Evolutionary conservation across 2,797 vertebrate genomes (phyloP), one percentile per base, ranked within the genome.

Genomic region (Microctenopoma steveboyesi): DNA sequence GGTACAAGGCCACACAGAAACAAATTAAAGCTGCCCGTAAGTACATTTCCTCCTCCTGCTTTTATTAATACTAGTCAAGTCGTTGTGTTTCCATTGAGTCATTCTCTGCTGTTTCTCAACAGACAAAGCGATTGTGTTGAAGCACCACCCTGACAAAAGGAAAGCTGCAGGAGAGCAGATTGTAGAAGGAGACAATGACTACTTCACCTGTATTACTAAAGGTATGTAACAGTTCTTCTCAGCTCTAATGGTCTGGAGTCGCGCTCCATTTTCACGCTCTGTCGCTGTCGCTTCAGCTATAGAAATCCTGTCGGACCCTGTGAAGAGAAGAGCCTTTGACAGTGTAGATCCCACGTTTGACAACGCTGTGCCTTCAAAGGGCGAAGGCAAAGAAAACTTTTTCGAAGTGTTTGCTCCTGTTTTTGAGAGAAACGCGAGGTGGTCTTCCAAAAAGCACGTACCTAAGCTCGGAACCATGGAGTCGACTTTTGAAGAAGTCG

Each of bases 11-110:
- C 52, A 98, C 97, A 39, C 98, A 98, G 89, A 98, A 96, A 81
- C 98, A 99, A 89, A 99, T 99, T 89, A 99, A 99, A 96, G 94
- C 97, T 89, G 98, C 98, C 58, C 98, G 98, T 99, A 89, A 98
- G 98, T 98, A 87, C 57, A 2, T 13, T 9, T 35, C n/a, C 66
- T 52, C 37, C 7, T 25, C 12, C 35, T 33, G 11, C 7, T 28
- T 2, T 1, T 0, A 0, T 22, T 22, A 22, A 22, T 22, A 22
- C 22, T 22, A 22, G 22, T 22, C 22, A 22, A 22, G 22, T 22
- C 22, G 22, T 18, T 18, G 18, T 22, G 22, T 3, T 6, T 13
- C 9, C n/a, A 15, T 22, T 7, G 15, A 18, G 2, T 16, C 12
- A 0, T 5, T 7, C 27, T 60, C 13, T 37, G 33, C 30, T 25